Conservation (phyloP, 2,888 invertebrate species). For the Muschampia staudingeri region DNA sequence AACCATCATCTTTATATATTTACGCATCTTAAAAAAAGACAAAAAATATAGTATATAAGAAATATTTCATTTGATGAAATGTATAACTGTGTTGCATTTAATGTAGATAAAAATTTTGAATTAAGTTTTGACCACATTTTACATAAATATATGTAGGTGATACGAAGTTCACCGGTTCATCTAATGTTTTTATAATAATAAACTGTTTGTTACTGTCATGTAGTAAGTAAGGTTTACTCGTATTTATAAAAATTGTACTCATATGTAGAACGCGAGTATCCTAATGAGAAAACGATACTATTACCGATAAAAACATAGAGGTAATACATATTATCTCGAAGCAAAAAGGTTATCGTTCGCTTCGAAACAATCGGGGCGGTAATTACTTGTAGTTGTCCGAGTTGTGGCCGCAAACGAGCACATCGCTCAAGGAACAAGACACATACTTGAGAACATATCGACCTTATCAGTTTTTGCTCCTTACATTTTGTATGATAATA, state of each 20-base stretch:
- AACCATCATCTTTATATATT: too few relatives aligned
- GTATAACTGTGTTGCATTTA: too few relatives aligned
- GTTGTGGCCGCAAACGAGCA: conserved; percentile 33
- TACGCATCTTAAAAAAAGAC: too few relatives aligned
- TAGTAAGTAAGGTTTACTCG: background rate
- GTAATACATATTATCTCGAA: conserved; percentile 24
- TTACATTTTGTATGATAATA: background rate
- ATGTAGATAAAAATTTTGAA: too few relatives aligned
- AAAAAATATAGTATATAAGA: background rate
- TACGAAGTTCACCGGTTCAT: too few relatives aligned
- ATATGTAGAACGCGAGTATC: background rate
- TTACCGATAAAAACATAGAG: conserved; percentile 26
- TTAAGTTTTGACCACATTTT: too few relatives aligned
- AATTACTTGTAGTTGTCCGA: conserved; percentile 30
- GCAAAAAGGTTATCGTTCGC: conserved; percentile 33
- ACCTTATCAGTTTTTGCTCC: conserved; percentile 35
- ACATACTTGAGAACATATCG: conserved; percentile 10
- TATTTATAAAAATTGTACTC: background rate
- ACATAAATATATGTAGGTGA: too few relatives aligned
- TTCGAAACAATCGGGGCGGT: conserved; percentile 41
- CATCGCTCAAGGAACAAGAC: conserved; percentile 40
- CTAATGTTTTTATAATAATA: too few relatives aligned
- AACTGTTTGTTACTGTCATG: too few relatives aligned
- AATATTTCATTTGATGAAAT: background rate
- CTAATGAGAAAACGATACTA: conserved; percentile 28